These are phyloP conservation scores for Cacatua alba DNA, from an alignment of 2,113 vertebrate genomes.

Conservation along the genomic window DNA sequence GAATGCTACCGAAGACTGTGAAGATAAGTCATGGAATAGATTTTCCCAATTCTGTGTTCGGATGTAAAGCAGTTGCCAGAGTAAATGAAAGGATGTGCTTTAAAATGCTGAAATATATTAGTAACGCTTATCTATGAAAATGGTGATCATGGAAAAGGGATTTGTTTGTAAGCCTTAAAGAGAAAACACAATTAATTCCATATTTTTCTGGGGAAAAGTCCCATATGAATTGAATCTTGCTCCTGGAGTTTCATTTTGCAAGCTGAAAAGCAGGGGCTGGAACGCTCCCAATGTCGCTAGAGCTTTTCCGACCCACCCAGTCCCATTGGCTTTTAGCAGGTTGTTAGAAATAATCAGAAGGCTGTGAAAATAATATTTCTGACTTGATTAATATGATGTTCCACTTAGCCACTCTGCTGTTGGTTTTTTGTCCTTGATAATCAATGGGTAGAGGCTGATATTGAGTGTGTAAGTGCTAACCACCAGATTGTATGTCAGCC, in stretches of 20 bases:
- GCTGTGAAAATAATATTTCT: conserved; percentile 47
- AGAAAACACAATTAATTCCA: conserved; percentile 26
- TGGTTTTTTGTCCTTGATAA: not conserved
- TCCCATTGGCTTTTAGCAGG: conserved; percentile 30
- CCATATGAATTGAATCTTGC: not conserved
- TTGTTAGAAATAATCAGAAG: conserved; percentile 38
- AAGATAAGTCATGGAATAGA: not conserved
- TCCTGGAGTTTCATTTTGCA: not conserved
- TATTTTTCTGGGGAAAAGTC: not conserved
- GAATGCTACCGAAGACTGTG: not conserved
- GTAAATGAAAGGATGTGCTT: conserved; percentile 25
- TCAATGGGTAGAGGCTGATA: not conserved
- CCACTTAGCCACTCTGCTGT: not conserved
- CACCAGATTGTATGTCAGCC: not conserved
- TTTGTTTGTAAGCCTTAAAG: conserved; percentile 26
- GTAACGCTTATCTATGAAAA: not conserved
- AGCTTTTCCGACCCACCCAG: not conserved
- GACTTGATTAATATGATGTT: conserved; percentile 19
- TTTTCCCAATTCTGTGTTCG: not conserved
- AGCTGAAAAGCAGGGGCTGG: conserved; percentile 22
- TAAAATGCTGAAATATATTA: conserved; percentile 24
- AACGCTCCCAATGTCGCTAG: not conserved
- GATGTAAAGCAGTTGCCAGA: not conserved
- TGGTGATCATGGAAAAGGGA: not conserved
- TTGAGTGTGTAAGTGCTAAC: not conserved